These are phyloP conservation scores for Brachionus manjavacas DNA, from an alignment of 1,140 invertebrate genomes.

Conservation along the genomic window DNA sequence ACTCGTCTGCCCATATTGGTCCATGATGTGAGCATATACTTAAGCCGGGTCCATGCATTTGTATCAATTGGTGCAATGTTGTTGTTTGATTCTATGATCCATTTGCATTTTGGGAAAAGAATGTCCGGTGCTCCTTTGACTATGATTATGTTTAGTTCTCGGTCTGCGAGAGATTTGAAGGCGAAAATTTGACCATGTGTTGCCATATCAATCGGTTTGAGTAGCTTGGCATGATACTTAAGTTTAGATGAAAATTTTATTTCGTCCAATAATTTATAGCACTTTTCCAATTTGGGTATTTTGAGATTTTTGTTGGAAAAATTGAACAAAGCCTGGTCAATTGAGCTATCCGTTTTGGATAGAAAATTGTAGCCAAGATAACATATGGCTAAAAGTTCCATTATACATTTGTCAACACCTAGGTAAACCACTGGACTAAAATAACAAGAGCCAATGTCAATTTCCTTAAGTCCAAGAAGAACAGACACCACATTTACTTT, in stretches of 20 bases:
- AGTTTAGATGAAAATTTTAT: neutral
- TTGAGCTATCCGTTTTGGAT: neutral
- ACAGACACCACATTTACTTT: slow-evolving; percentile 2
- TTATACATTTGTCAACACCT: slow-evolving; percentile 10
- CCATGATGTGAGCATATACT: neutral
- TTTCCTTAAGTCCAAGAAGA: neutral
- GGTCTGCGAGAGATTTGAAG: neutral
- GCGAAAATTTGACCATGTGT: neutral
- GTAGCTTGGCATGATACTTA: slow-evolving; percentile 25
- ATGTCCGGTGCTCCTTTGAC: slow-evolving; percentile 31
- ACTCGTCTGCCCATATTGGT: neutral
- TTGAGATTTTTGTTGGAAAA: slow-evolving; percentile 11
- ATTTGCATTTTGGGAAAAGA: slow-evolving; percentile 20
- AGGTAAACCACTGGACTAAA: neutral
- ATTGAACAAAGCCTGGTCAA: slow-evolving; percentile 7
- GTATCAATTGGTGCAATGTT: neutral
- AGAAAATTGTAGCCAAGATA: neutral
- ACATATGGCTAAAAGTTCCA: slow-evolving; percentile 16
- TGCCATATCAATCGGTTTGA: neutral
- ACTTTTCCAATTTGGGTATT: slow-evolving; percentile 28
- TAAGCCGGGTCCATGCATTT: neutral
- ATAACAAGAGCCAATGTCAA: slow-evolving; percentile 23
- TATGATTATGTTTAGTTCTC: neutral
- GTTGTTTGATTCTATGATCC: slow-evolving; percentile 12
- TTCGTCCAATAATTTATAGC: neutral